Evolutionary conservation across 1,140 invertebrate genomes (phyloP), one percentile per base, ranked within the genome.

Genomic region (Magallana angulata): DNA sequence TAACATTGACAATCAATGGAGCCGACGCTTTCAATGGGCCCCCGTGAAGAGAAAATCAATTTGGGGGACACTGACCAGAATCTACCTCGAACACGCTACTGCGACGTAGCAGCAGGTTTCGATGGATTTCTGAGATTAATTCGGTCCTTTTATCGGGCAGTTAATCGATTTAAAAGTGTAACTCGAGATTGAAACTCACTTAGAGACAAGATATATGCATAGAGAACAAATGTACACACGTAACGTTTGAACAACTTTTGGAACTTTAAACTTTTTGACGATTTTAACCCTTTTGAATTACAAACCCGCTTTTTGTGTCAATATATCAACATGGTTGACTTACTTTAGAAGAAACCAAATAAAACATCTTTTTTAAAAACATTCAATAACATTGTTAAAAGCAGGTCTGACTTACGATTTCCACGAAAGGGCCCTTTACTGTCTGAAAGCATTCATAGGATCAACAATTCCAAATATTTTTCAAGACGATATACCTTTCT

Each of bases 141-240:
- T 76, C 36, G 9, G 68, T 76, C 18, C 7, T 76, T 30, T 76
- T 36, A 7, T 24, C 68, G 8, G 24, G 36, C 24, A 76, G 36
- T 76, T 76, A 76, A 76, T 76, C 68, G 36, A 76, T 76, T 76
- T 18, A 76, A 48, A 76, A 12, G 68, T 76, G 68, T 76, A 76
- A 76, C 68, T 30, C 24, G 68, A 76, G 68, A 76, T 76, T 76
- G 30, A 76, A 76, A 76, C 12, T 76, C 68, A 4, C 68, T 76
- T 76, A 76, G 68, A 76, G 68, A 76, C 68, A 76, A 76, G 68
- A 76, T 30, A 76, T 30, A 24, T 24, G 36, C 36, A 12, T 48
- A 48, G 36, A 48, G 36, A 48, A 48, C 36, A 48, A 48, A 48
- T 48, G 36, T 48, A 48, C 2, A 48, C 36, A 48, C 36, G 18